A percentile compares a stretch with the other conserved stretches of the same genome.
Evolutionary conservation across 2,113 vertebrate genomes (phyloP).

Genomic region (Polyodon spathula): DNA sequence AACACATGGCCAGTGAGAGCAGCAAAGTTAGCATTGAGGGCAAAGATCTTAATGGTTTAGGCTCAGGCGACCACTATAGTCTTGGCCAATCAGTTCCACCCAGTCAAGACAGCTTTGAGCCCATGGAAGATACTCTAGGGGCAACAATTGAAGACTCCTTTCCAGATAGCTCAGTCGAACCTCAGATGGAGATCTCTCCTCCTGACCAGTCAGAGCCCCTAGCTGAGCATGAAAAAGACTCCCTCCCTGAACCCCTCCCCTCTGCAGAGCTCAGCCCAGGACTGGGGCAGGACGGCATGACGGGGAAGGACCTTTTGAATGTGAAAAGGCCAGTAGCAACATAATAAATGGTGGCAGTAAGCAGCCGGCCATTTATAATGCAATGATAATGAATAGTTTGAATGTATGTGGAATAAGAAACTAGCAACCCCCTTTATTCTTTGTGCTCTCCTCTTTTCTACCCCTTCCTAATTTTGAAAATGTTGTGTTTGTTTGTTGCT

Average conservation of each 20-base stretch:
- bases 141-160: conserved; percentile 31
- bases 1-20: conserved; percentile 19
- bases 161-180: conserved; percentile 30
- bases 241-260: conserved; percentile 40
- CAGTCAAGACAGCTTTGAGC: not conserved
- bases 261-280: conserved; percentile 42
- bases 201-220: conserved; percentile 40
- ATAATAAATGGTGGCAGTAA: no score
- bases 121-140: conserved; percentile 27
- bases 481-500: no score
- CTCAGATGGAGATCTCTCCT: conserved; percentile 43
- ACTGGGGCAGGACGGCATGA: conserved; percentile 51
- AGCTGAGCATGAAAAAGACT: conserved; percentile 42
- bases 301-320: conserved; percentile 54
- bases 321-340: conserved; percentile 89
- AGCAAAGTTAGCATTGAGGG: conserved; percentile 31
- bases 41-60: conserved; percentile 38
- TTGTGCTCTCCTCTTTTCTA: no score
- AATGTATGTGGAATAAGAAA: not conserved
- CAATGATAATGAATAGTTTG: conserved; percentile 27
- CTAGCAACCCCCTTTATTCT: no score
- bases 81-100: conserved; percentile 21
- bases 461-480: no score
- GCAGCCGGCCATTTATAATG: conserved; percentile 88
- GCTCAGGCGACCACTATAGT: conserved; percentile 33